Conservation (phyloP, 2,888 invertebrate species). For the Entomobrya multifasciata region DNA sequence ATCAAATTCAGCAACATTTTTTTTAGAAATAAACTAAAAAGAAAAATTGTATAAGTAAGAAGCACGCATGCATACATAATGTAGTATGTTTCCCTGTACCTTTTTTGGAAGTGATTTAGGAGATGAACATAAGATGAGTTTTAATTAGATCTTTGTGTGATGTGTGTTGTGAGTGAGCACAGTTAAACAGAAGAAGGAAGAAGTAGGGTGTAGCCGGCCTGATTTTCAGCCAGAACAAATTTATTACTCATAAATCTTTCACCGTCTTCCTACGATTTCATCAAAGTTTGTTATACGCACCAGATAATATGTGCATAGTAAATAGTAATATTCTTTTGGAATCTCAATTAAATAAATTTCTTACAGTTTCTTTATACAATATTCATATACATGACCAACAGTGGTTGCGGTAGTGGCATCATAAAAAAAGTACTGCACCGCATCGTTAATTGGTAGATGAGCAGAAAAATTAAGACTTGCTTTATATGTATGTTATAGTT, state of each 20-base stretch:
- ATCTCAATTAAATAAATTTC: too few relatives aligned
- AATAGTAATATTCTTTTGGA: too few relatives aligned
- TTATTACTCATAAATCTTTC: slow-evolving; percentile 68
- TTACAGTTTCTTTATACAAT: too few relatives aligned
- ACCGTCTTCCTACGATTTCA: slow-evolving; percentile 64
- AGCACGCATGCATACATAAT: too few relatives aligned
- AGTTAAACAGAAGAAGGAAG: slow-evolving; percentile 64
- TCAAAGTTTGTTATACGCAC: too few relatives aligned
- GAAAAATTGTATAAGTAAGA: not conserved
- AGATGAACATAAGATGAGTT: slow-evolving; percentile 68
- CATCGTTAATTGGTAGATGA: not conserved
- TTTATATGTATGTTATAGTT: not conserved
- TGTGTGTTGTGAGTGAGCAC: slow-evolving; percentile 24
- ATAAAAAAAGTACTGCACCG: not conserved
- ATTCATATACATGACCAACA: too few relatives aligned
- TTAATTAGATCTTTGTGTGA: slow-evolving; percentile 60
- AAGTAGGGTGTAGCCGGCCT: slow-evolving; percentile 66
- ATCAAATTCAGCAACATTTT: not conserved
- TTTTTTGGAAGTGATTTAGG: slow-evolving; percentile 67
- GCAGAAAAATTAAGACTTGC: slow-evolving; percentile 6
- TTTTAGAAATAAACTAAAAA: slow-evolving; percentile 32
- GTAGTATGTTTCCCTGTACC: slow-evolving; percentile 63
- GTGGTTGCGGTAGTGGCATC: too few relatives aligned
- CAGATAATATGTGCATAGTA: not conserved
- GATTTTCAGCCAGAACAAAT: slow-evolving; percentile 61